phyloP scores from a whole-genome alignment of 1,140 invertebrate genomes.

The Oreohelix idahoensis region DNA sequence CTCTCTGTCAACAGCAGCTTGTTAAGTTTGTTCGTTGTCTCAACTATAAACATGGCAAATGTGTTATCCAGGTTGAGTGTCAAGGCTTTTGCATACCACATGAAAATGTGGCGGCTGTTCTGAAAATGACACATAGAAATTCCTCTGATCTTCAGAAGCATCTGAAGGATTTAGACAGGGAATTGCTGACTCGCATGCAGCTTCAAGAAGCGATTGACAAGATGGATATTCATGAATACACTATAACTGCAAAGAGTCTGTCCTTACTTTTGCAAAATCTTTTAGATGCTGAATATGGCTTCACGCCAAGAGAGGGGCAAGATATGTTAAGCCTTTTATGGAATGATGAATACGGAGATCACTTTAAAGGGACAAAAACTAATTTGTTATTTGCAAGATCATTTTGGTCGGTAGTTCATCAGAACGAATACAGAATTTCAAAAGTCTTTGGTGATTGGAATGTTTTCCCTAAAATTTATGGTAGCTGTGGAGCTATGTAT shows the following conservation, averaged over 20 bases:
- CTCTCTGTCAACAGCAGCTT: background rate
- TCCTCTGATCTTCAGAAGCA: background rate
- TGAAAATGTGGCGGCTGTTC: conserved; percentile 6
- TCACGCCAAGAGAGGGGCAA: background rate
- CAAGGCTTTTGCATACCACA: background rate
- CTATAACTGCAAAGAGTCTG: background rate
- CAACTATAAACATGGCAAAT: conserved; percentile 25
- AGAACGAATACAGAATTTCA: conserved; percentile 28
- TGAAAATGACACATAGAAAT: conserved; percentile 1
- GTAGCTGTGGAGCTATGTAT: conserved; percentile 12
- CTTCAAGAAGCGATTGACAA: background rate
- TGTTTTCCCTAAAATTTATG: conserved; percentile 31
- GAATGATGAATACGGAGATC: background rate
- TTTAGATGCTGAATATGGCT: conserved; percentile 5
- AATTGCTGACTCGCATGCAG: background rate
- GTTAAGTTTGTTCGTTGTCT: conserved; percentile 15
- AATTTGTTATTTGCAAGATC: conserved; percentile 18
- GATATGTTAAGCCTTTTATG: conserved; percentile 12
- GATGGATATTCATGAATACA: background rate
- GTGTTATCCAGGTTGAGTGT: conserved; percentile 9
- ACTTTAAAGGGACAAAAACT: conserved; percentile 4
- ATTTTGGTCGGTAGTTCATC: conserved; percentile 12
- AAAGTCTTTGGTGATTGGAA: conserved; percentile 18
- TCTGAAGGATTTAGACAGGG: background rate
- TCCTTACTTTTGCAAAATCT: background rate